Evolutionary conservation across 2,113 vertebrate species (phyloP), one percentile per base, ranked within the genome.

Genomic region (Lamprologus ornatipinnis): DNA sequence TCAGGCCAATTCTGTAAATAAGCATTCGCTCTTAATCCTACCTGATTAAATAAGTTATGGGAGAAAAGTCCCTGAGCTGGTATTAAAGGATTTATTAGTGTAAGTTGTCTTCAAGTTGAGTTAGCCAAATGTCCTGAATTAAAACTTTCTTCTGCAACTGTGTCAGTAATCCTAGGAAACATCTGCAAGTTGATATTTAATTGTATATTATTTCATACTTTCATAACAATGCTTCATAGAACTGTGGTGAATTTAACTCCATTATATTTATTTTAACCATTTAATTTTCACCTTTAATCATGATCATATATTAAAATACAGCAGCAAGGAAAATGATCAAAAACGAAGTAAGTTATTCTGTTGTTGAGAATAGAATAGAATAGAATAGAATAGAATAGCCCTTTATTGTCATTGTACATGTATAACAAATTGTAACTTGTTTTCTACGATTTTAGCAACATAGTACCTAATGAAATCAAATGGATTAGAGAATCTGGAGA

Each of bases 21-120:
- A 80, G 86, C 89, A 89, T 93, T 93, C 87, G 68, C 85, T 89
- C 91, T 86, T 93, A 94, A 93, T 95, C 92, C 89, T 17, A 85
- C 88, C 85, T 85, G 91, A 93, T 93, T 88, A 87, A 89, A 87
- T 57, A 84, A 84, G 21, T 89, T 89, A 73, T 49, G 85, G 82
- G 88, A 80, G 87, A 75, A 83, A 54, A 84, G 86, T 92, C 87
- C 86, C 79, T 87, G 83, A 92, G 89, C 86, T 83, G 87, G 90
- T 88, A 85, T 92, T 91, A 90, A 91, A 85, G 73, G 82, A 88
- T 91, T 86, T 91, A 57, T 68, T 53, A 13, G 17, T 81, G 17
- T 83, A 80, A 73, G 82, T 91, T 88, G 85, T 82, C 91, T 85
- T 75, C 37, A 85, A 85, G 80, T 82, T 53, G 35, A 89, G 80